Conservation (phyloP, 2,113 vertebrate species). For the Mus pahari region DNA sequence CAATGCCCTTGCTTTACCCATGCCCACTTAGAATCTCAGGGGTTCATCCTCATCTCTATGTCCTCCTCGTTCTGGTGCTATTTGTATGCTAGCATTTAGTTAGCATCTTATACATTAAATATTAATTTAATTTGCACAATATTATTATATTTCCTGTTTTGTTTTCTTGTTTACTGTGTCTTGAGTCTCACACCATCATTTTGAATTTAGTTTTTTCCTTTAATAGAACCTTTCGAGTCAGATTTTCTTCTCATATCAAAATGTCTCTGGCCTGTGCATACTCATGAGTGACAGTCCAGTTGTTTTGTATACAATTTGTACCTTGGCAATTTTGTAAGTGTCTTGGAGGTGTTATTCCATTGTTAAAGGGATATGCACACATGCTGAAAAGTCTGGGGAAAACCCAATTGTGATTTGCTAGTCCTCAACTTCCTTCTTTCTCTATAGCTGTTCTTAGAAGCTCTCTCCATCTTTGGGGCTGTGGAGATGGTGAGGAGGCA, state of each 20-base stretch:
- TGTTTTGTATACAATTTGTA: background rate
- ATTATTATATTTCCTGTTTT: background rate
- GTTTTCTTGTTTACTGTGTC: background rate
- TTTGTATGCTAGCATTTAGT: background rate
- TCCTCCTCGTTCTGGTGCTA: background rate
- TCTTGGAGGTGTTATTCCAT: background rate
- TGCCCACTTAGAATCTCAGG: background rate
- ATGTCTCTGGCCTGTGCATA: background rate
- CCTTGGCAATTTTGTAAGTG: background rate
- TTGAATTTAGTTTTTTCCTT: background rate
- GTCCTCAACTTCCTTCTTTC: background rate
- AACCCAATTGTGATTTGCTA: background rate
- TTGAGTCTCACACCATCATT: background rate
- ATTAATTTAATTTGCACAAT: background rate
- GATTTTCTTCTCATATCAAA: background rate
- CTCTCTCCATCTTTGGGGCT: background rate
- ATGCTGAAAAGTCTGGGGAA: background rate
- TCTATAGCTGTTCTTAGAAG: background rate
- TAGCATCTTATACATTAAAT: background rate
- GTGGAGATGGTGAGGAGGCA: background rate
- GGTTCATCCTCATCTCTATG: background rate
- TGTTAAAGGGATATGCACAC: background rate
- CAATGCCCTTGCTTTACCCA: background rate
- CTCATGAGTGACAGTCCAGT: too few species aligned
- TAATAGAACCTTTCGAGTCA: background rate